phyloP scores from a whole-genome alignment of 2,113 vertebrate genomes.

The Sus scrofa region DNA sequence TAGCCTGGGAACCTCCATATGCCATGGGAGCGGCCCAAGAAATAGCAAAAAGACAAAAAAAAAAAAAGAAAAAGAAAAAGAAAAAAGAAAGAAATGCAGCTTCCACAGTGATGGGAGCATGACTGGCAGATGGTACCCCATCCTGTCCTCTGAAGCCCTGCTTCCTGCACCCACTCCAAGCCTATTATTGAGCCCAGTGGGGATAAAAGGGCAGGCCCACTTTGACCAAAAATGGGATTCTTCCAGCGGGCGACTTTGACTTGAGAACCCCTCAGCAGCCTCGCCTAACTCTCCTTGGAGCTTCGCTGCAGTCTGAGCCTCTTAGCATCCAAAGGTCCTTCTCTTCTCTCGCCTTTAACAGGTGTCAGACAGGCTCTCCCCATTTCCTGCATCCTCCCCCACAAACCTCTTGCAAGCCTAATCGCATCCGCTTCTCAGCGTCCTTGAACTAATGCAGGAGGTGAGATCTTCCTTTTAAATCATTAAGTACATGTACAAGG shows the following conservation, averaged over 20 bases:
- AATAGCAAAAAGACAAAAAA: too few relatives aligned
- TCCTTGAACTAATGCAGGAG: not conserved
- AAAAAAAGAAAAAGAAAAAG: too few relatives aligned
- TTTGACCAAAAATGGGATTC: not conserved
- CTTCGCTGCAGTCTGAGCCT: too few relatives aligned
- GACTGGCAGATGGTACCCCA: not conserved
- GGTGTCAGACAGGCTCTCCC: not conserved
- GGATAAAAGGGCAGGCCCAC: not conserved
- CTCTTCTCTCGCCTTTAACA: not conserved
- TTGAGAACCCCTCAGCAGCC: not conserved
- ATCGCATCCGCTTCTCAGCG: not conserved
- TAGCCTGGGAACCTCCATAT: too few relatives aligned
- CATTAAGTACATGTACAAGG: accelerated
- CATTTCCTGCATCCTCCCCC: accelerated
- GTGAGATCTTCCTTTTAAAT: accelerated
- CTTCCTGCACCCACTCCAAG: not conserved
- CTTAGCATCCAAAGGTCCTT: not conserved
- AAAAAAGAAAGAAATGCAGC: too few relatives aligned
- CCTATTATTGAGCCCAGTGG: not conserved
- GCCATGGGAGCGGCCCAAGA: too few relatives aligned
- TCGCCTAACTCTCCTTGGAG: not conserved
- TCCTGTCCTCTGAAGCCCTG: not conserved
- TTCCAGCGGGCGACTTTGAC: too few relatives aligned
- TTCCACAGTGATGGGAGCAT: accelerated
- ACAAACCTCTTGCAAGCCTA: not conserved